Percentiles rank a stretch among this genome's conserved stretches.
Evolutionary conservation across 2,113 vertebrate genomes (phyloP).

Genomic region (Zootoca vivipara): DNA sequence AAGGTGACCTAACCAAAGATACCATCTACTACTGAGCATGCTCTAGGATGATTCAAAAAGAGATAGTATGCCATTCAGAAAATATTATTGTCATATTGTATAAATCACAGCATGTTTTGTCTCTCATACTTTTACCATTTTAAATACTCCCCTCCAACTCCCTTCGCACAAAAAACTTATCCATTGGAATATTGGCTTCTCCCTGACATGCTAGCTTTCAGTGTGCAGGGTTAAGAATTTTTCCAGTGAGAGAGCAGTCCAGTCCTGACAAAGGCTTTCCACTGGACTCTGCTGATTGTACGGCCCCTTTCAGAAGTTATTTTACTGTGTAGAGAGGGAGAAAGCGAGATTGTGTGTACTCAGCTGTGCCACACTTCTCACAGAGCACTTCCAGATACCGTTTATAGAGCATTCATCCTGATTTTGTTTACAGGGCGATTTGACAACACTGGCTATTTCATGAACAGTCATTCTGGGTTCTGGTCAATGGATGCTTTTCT

Average conservation of each 20-base stretch:
- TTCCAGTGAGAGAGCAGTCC: neutral
- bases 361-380: neutral
- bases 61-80: neutral
- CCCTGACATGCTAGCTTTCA: neutral
- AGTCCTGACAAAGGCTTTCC: neutral
- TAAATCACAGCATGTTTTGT: neutral
- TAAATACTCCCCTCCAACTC: neutral
- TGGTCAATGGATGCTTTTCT: too few relatives aligned
- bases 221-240: neutral
- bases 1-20: neutral
- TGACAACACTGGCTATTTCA: too few relatives aligned
- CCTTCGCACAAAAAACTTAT: neutral
- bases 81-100: neutral
- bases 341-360: neutral
- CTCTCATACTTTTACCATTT: neutral
- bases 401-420: too few relatives aligned
- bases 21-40: neutral
- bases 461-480: too few relatives aligned
- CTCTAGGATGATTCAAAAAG: neutral
- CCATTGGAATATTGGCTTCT: neutral
- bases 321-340: neutral
- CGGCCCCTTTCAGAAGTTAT: neutral
- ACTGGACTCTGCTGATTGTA: neutral
- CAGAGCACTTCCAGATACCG: too few relatives aligned
- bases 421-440: too few relatives aligned